Conservation (phyloP, 2,888 invertebrate genomes). For the Eupithecia subumbrata region DNA sequence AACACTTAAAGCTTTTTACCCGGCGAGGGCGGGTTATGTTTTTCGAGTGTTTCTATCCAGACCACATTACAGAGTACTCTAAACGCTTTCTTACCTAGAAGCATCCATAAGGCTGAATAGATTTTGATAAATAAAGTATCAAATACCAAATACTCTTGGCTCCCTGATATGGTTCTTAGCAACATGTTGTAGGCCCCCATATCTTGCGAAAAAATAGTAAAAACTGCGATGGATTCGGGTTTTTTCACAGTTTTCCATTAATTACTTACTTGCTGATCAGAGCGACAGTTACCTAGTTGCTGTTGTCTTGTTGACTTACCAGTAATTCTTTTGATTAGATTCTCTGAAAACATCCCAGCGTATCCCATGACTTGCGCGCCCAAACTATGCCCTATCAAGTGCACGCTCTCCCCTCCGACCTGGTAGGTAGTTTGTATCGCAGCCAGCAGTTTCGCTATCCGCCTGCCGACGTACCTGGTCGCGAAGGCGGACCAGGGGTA, state of each 20-base stretch:
- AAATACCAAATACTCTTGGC: neutral
- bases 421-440: slow-evolving; percentile 54
- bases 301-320: slow-evolving; percentile 65
- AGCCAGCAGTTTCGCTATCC: slow-evolving; percentile 61
- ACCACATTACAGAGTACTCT: too few species aligned
- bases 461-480: slow-evolving; percentile 74
- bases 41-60: neutral
- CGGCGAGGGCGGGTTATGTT: neutral
- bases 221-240: neutral
- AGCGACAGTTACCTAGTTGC: neutral
- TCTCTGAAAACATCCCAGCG: slow-evolving; percentile 76
- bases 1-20: neutral
- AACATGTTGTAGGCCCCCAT: neutral
- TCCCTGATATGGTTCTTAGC: neutral
- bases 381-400: slow-evolving; percentile 83
- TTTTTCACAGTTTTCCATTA: neutral
- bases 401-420: slow-evolving; percentile 55
- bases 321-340: slow-evolving; percentile 83
- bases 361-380: slow-evolving; percentile 86
- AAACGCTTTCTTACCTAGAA: too few species aligned
- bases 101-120: neutral
- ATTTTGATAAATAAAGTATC: neutral
- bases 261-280: neutral
- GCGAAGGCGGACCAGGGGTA: slow-evolving; percentile 74
- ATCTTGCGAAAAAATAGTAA: neutral